Conservation (phyloP, 2,113 vertebrate genomes). For the Ptilorrhoa leucosticta region DNA sequence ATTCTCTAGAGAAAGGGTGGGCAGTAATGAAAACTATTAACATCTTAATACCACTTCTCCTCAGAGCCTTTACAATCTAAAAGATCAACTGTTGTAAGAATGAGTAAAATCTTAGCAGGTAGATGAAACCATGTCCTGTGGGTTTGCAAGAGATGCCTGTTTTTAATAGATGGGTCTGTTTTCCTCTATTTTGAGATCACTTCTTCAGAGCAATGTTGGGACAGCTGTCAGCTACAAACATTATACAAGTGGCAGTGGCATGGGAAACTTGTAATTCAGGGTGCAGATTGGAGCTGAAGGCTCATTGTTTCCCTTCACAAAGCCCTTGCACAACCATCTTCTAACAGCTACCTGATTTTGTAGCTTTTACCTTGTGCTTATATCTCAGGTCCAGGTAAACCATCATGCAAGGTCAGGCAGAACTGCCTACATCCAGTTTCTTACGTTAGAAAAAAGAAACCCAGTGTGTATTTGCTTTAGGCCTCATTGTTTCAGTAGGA, state of each 20-base stretch:
- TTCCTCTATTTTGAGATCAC: background rate
- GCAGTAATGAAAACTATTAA: conserved; percentile 27
- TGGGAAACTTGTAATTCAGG: background rate
- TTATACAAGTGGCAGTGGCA: background rate
- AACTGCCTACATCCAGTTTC: background rate
- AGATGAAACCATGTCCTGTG: background rate
- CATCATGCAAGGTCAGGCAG: background rate
- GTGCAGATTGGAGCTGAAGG: background rate
- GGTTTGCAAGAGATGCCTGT: background rate
- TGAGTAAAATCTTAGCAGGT: background rate
- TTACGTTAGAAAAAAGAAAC: background rate
- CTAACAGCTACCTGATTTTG: background rate
- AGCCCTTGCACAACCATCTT: accelerated
- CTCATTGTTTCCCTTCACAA: background rate
- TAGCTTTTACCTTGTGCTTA: background rate
- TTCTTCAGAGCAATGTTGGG: background rate
- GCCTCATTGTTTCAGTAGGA: background rate
- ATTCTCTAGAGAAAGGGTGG: background rate
- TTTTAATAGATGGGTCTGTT: background rate
- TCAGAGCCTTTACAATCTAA: background rate
- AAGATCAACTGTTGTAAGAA: background rate
- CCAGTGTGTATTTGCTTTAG: background rate
- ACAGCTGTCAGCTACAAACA: background rate
- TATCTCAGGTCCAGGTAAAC: background rate
- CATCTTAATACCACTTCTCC: background rate